Percentiles rank a stretch among this genome's conserved stretches.
Evolutionary conservation across 2,113 vertebrate genomes (phyloP).

Genomic region (Gallinago paraguaiae): DNA sequence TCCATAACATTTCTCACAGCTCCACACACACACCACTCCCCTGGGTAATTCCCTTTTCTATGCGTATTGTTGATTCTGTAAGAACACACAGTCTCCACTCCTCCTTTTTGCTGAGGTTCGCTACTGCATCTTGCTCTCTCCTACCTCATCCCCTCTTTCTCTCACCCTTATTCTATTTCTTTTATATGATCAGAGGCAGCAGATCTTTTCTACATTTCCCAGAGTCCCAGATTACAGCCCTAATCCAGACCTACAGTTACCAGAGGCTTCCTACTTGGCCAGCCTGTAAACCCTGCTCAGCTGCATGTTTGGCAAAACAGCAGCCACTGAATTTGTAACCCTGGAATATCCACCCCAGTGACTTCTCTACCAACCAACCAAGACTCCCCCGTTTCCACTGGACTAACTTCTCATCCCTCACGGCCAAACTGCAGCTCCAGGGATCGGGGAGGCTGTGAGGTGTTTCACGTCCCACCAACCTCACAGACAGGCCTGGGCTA

Average conservation of each 20-base stretch:
- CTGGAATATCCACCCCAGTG: neutral
- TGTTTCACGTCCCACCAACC: neutral
- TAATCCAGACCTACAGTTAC: neutral
- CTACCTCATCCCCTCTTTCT: neutral
- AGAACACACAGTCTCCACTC: neutral
- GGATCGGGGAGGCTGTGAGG: neutral
- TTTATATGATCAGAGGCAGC: neutral
- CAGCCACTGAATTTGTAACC: neutral
- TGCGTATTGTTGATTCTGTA: neutral
- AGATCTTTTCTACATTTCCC: neutral
- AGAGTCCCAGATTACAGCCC: neutral
- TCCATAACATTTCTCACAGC: constrained; percentile 14
- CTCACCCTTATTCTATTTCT: neutral
- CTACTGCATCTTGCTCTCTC: neutral
- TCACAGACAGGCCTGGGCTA: neutral
- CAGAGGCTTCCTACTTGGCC: neutral
- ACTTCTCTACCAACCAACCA: neutral
- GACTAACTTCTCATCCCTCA: neutral
- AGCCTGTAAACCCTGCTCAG: neutral
- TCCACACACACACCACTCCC: neutral
- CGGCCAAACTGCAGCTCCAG: neutral
- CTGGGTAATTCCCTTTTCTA: constrained; percentile 12
- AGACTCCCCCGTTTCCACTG: neutral
- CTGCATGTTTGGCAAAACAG: neutral
- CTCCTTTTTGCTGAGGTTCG: neutral